Conservation (phyloP, 2,113 vertebrate species). For the Microcebus tavaratra region DNA sequence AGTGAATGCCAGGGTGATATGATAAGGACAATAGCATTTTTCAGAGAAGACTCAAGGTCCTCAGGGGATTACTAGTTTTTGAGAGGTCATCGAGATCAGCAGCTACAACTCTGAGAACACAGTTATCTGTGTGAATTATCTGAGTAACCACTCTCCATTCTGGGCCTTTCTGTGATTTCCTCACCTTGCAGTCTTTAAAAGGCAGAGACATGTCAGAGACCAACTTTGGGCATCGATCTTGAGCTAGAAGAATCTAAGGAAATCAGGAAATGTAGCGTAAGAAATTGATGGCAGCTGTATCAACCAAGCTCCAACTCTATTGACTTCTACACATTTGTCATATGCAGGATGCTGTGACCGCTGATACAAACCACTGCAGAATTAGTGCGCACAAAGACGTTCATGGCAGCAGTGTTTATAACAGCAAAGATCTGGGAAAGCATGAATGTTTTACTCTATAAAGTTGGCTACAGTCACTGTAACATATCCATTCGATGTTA, state of each 20-base stretch:
- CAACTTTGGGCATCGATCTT: background rate
- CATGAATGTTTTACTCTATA: background rate
- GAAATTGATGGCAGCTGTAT: background rate
- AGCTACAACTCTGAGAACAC: background rate
- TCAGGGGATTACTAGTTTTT: background rate
- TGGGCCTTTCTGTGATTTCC: background rate
- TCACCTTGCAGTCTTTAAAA: background rate
- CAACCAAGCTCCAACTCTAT: background rate
- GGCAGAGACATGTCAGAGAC: background rate
- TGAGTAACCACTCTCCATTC: background rate
- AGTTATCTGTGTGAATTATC: background rate
- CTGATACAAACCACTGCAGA: rapidly evolving
- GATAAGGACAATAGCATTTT: background rate
- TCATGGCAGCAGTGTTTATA: too few relatives aligned
- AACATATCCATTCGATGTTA: rapidly evolving
- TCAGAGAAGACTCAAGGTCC: background rate
- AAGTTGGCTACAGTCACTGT: background rate
- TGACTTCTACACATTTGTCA: background rate
- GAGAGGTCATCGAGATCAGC: background rate
- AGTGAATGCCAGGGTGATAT: background rate
- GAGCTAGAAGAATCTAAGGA: background rate
- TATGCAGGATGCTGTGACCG: rapidly evolving
- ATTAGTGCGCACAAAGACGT: background rate
- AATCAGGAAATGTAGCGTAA: background rate
- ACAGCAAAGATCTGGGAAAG: background rate